Base-by-base conservation (phyloP, 2,797 vertebrate genomes). In the Sebastes trivittatus region DNA sequence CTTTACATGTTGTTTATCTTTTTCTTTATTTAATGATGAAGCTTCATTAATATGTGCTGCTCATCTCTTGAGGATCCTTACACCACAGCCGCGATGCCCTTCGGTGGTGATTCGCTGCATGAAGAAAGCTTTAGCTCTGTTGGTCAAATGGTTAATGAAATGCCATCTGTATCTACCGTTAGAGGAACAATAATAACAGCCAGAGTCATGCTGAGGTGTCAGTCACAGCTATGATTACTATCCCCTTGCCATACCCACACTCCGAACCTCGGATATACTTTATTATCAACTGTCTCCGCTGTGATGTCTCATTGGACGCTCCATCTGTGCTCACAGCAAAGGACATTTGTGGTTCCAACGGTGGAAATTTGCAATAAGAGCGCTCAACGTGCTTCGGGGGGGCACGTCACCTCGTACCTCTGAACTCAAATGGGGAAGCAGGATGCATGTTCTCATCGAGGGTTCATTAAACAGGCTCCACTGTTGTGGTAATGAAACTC, bases 401-500 rank as follows among this genome's bases (percentile, higher is more conserved):
- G 73, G 38, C 72, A 83, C 72, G 62, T 92, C 89, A 89, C 86
- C 89, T 89, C 13, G 67, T 87, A 89, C 87, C 80, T 85, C 80
- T 88, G 80, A 87, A 83, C 86, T 84, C 58, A 83, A 80, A 84
- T 25, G 85, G 83, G 82, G 75, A 87, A 88, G 88, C 89, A 92
- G 93, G 90, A 95, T 90, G 75, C 82, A 79, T 91, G 88, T 84
- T 93, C 92, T 94, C 92, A 89, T 94, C 78, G 89, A 91, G 90
- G 89, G 87, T 94, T 95, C 94, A 93, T 96, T 95, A 95, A 93
- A 94, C 73, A 71, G 77, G 59, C 90, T 90, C 76, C 87, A 81
- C 81, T 85, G 91, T 94, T 88, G 81, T 87, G 88, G 89, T 94
- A 91, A 93, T 94, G 94, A 93, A 94, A 92, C 93, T 92, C 93